phyloP scores from a whole-genome alignment of 2,888 invertebrate species.

The Xanthia icteritia region DNA sequence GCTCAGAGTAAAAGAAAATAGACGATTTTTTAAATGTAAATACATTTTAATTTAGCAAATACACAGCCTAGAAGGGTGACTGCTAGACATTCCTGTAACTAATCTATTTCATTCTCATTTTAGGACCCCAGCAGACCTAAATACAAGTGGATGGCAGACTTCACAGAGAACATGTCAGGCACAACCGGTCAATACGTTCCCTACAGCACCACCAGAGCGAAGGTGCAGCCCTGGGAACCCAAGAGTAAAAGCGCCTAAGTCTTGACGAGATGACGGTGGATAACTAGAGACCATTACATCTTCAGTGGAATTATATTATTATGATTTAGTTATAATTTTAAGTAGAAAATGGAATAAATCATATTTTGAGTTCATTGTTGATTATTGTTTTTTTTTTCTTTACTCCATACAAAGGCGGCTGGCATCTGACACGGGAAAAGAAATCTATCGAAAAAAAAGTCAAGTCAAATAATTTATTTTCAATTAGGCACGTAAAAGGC shows the following conservation, averaged over 20 bases:
- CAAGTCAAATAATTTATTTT: no score
- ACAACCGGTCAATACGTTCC: constrained; percentile 96
- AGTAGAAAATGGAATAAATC: constrained; percentile 83
- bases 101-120: constrained; percentile 19
- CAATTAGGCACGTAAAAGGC: no score
- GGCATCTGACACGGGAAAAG: no score
- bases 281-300: neutral
- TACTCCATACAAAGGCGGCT: no score
- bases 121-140: constrained; percentile 94
- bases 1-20: no score
- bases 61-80: no score
- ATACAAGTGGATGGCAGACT: constrained; percentile 96
- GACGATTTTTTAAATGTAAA: no score
- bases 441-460: no score
- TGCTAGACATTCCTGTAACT: neutral
- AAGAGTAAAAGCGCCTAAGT: constrained; percentile 33
- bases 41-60: neutral
- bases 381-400: constrained; percentile 17
- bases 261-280: neutral
- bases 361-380: constrained; percentile 61
- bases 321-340: constrained; percentile 73
- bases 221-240: constrained; percentile 95
- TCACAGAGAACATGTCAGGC: constrained; percentile 96
- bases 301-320: constrained; percentile 28
- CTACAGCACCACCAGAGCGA: constrained; percentile 96